Evolutionary conservation across 2,797 vertebrate species (phyloP), one percentile per base, ranked within the genome.

Genomic region (Vipera latastei): DNA sequence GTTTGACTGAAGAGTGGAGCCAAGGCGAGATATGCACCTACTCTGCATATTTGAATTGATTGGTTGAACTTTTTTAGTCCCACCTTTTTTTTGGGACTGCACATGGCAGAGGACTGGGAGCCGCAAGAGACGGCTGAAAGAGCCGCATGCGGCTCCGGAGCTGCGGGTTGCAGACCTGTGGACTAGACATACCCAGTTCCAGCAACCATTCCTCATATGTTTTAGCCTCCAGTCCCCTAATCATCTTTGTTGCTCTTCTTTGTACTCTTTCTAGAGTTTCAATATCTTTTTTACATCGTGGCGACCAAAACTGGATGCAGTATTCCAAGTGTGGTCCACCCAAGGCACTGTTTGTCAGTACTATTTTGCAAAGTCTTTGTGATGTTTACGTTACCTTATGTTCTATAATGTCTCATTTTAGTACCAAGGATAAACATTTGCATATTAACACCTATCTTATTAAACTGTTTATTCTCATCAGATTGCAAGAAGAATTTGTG

Each of bases 401-500:
- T 57, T 88, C 8, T 28, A 8, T 13, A 69, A 57, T 5, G 12
- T 28, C 16, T n/a, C 57, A 32, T 85, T 53, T 87, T 63, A 51
- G 6, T 88, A 51, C 86, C 92, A 92, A 65, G 91, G 85, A 53
- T 94, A 0, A 96, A 89, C 2, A 60, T 95, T 38, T 92, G 48
- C 88, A 92, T 93, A 28, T 25, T 93, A 3, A 63, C 55, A 59
- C 14, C 53, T 91, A 56, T 20, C 69, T 90, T 94, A 59, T 65
- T 94, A 59, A 94, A 26, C 7, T n/a, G 9, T 28, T 89, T 13
- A 63, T 48, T n/a, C 44, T 78, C 94, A 32, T 96, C 96, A 99
- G 99, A 96, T 97, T 99, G 96, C 96, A 99, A 96, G 99, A 99
- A 96, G 99, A 99, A 98, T 99, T 99, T 98, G 98, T 99, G 95